Evolutionary conservation across 2,888 invertebrate species (phyloP).

Genomic region (Stratiomys singularior): DNA sequence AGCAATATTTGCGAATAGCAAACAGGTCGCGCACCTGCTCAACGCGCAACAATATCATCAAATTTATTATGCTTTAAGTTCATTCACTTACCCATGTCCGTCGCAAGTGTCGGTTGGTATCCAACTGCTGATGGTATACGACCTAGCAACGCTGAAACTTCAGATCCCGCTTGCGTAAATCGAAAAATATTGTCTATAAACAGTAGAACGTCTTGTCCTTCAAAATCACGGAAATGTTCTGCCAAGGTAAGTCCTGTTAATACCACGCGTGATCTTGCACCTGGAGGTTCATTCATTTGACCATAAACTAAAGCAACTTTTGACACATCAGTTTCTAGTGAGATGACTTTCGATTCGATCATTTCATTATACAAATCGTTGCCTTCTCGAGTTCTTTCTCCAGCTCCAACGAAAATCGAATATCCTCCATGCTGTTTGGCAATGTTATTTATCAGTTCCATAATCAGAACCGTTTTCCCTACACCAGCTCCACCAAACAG

Average conservation of each 20-base stretch:
- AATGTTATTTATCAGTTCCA: slow-evolving; percentile 96
- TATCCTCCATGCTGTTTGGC: slow-evolving; percentile 97
- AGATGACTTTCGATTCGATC: slow-evolving; percentile 94
- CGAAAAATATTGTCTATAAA: slow-evolving; percentile 98
- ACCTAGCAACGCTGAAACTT: slow-evolving; percentile 89
- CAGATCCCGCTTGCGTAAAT: slow-evolving; percentile 91
- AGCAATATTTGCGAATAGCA: no score
- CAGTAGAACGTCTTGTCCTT: slow-evolving; percentile 93
- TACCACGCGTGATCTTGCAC: slow-evolving; percentile 93
- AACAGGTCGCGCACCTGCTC: no score
- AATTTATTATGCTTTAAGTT: no score
- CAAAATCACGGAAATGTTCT: slow-evolving; percentile 93
- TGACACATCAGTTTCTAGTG: slow-evolving; percentile 87
- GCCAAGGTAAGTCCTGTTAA: slow-evolving; percentile 92
- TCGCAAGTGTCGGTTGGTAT: slow-evolving; percentile 94
- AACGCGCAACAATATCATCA: no score
- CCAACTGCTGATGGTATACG: slow-evolving; percentile 96
- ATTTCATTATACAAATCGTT: slow-evolving; percentile 96
- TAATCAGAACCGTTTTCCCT: slow-evolving; percentile 94
- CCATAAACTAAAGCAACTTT: slow-evolving; percentile 90
- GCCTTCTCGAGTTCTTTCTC: slow-evolving; percentile 93
- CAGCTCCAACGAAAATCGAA: slow-evolving; percentile 96
- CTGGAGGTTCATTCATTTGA: slow-evolving; percentile 97
- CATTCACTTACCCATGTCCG: slow-evolving; percentile 84
- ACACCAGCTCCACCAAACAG: slow-evolving; percentile 95